phyloP scores from a whole-genome alignment of 2,888 invertebrate species.

The Chymomyza amoena region DNA sequence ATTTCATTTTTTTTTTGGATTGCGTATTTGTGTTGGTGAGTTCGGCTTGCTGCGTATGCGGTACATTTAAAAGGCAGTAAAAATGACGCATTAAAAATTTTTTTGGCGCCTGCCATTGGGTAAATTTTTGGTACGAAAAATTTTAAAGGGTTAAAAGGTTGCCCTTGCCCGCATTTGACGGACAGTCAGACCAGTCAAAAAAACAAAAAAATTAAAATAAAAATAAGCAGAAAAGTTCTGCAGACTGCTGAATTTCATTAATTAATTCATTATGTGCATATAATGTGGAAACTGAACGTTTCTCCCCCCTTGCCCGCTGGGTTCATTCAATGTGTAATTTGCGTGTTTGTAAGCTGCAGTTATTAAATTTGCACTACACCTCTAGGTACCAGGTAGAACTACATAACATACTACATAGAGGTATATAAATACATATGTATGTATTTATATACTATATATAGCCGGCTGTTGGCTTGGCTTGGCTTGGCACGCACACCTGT shows the following conservation, averaged over 20 bases:
- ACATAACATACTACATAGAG: slow-evolving; percentile 10
- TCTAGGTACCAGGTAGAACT: background rate
- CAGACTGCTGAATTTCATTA: slow-evolving; percentile 49
- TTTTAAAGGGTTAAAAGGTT: background rate
- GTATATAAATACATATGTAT: slow-evolving; percentile 3
- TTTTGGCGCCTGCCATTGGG: slow-evolving; percentile 8
- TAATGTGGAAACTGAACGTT: slow-evolving; percentile 24
- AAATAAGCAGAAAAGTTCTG: slow-evolving; percentile 11
- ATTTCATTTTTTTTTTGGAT: background rate
- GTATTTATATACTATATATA: background rate
- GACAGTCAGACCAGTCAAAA: background rate
- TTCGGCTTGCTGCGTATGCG: slow-evolving; percentile 6
- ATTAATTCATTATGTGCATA: slow-evolving; percentile 46
- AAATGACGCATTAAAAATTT: slow-evolving; percentile 1
- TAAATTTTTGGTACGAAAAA: background rate
- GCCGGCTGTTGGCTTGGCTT: background rate
- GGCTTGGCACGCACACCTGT: background rate
- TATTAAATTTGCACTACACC: slow-evolving; percentile 33
- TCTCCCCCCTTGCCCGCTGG: background rate
- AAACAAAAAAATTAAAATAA: background rate
- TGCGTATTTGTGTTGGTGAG: background rate
- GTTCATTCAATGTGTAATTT: slow-evolving; percentile 36
- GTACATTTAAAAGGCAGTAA: background rate
- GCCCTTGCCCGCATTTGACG: background rate
- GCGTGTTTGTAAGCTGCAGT: slow-evolving; percentile 65